Base-by-base conservation (phyloP, 2,888 invertebrate genomes). In the Dugesia japonica region DNA sequence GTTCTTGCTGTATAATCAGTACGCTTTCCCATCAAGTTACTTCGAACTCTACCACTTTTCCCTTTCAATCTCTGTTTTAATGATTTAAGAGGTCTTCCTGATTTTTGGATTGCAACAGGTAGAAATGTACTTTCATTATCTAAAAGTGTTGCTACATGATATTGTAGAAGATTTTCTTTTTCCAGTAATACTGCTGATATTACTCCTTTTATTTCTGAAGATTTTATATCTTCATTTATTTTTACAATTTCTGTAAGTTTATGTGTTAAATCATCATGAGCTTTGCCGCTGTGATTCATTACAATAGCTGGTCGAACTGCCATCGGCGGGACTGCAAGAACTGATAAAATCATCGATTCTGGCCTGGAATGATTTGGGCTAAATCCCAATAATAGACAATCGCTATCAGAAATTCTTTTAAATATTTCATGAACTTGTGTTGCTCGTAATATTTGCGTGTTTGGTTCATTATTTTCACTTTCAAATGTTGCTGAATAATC, bases 11-110 rank as follows among this genome's bases (percentile, higher is more conserved):
- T 97, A 84, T 98, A 99, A 84, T 99, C 98, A 0, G 99, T 98
- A 87, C 98, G 93, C 85, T 98, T 98, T 76, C 98, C 98, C 98
- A 99, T 99, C 81, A 99, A 89, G 85, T 99, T 99, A 81, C 98
- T 98, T 85, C 98, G 88, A 82, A 99, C 97, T 82, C 98, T 88
- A 0, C 98, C 98, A 89, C 99, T 97, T 84, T 99, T 99, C 26
- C 97, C 95, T 86, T 97, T 97, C 79, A 88, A 81, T 72, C 98
- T 89, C 1, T 95, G 92, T 85, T 98, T 98, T 75, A 99, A 88
- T 0, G 98, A 94, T 87, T 99, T 99, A 9, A 99, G 86, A 0
- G 98, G 98, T 83, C 98, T 91, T 1, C 98, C 98, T 0, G 95
- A 95, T 85, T 99, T 99, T 85, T 99, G 98, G 89, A 94, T 93